Evolutionary conservation across 2,113 vertebrate genomes (phyloP), one percentile per base, ranked within the genome.

Genomic region (Laticauda colubrina): DNA sequence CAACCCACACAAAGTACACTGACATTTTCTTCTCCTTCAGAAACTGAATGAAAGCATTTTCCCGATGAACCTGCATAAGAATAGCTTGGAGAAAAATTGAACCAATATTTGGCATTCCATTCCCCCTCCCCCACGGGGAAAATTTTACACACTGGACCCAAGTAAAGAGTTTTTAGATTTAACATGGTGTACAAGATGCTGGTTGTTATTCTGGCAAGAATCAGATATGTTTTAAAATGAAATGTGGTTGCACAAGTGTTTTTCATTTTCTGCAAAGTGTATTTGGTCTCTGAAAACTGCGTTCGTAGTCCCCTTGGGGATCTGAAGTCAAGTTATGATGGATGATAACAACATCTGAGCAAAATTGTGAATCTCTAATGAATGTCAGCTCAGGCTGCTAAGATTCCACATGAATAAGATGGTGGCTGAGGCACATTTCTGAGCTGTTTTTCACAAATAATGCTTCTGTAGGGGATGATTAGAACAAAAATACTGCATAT

Each of bases 381-480:
- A 89, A 34, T 21, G 93, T 93, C 57, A 91, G 21, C 48, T 93
- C 90, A 90, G 57, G 0, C 12, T 93, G 0, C 57, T 94, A 91
- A 90, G n/a, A 94, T 96, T 93, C 53, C 51, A 24, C 81, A 56
- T 54, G 92, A 54, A 53, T 0, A 45, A 95, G 39, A 21, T 81
- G 87, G 64, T 94, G 87, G 88, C 88, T 95, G 90, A 95, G 88
- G 95, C 87, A 89, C 39, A 21, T 94, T 96, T 93, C 45, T 94
- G 43, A 59, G 39, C 24, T 81, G 34, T 56, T 48, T 89, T 89
- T 23, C 29, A 26, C 43, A 61, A 86, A 51, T 23, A 24, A 2
- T 61, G 51, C 21, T 85, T 51, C 53, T 56, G 21, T 87, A 5
- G 18, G 39, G 18, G 85, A 69, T 56, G 91, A n/a, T 45, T 48